Base-by-base conservation (phyloP, 2,888 invertebrate species). In the Euphydryas editha region DNA sequence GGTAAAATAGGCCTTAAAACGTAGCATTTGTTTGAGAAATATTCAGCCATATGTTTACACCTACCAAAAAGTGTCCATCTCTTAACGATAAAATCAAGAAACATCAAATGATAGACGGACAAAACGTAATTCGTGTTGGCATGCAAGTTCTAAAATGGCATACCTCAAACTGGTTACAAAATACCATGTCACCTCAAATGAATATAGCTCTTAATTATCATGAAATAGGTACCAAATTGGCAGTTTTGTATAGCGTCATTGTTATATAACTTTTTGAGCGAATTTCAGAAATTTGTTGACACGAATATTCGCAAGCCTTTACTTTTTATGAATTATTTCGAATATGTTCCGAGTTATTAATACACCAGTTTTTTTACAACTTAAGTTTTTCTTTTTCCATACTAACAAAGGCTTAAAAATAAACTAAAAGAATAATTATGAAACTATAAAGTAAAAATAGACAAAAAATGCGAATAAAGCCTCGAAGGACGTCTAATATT, bases 31-130 rank as follows among this genome's bases (percentile, higher is more conserved):
- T 17, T 18, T 10, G 10, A 11, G 30, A 54, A 76, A 65, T 73
- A 20, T 1, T 0, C 1, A 8, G 54, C 75, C 75, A 78, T 85
- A 74, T 81, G 67, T 81, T 75, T 67, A 2, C 75, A 62, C 24
- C 44, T n/a, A 67, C 66, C 62, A 65, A 71, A 69, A 69, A 72
- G 62, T 56, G 64, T 57, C 47, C 58, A 71, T 72, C 68, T 64
- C 18, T 60, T 66, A 59, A 68, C 56, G 72, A 72, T 71, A 72
- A 64, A 65, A 72, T 72, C 71, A 68, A 63, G 47, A 67, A 72
- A 65, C 49, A 60, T 63, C 60, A 46, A 63, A 56, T 55, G 64
- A 72, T 71, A 68, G 64, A 65, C 44, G 56, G 54, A 62, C 59
- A 59, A 57, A 63, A 59, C 60, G 58, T 59, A 60, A 57, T 65